Base-by-base conservation (phyloP, 2,888 invertebrate species). In the Brachylomia viminalis region DNA sequence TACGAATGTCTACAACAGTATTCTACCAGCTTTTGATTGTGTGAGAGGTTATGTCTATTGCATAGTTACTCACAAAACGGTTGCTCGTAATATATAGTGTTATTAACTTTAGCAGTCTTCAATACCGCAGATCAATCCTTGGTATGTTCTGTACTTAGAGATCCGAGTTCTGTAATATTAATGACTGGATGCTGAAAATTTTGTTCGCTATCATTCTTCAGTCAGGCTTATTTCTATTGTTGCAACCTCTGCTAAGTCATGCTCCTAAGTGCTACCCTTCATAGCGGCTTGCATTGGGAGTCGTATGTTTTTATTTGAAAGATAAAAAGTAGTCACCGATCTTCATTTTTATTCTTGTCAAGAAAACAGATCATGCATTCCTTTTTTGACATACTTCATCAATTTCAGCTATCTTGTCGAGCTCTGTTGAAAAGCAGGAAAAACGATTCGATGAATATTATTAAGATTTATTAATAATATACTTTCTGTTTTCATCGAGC, bases 401-500 rank as follows among this genome's bases (percentile, higher is more conserved):
- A 20, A 23, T 23, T 11, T n/a, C 23, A n/a, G 8, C 30, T 27
- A 62, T 3, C 27, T n/a, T 72, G 0, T 27, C 0, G 27, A 64
- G 47, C 3, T 69, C 15, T 54, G 49, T 3, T 7, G 15, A 13
- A 54, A 69, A 81, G 65, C 65, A 56, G 47, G 59, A 65, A 61
- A 61, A 42, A 10, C 7, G 2, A n/a, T 64, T 8, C 0, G 0
- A n/a, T 66, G 17, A 80, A 76, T 33, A 61, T 38, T 54, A 38
- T 30, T n/a, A n/a, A 1, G 4, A 61, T 71, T 1, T 30, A 45
- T 33, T 54, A n/a, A 33, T 54, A 8, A 42, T 33, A n/a, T 56
- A 61, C 23, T 70, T 61, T 52, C 17, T 30, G 61, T 69, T 80
- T 69, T 68, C 38, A 65, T 66, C 72, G 47, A 13, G 23, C 69